phyloP scores from a whole-genome alignment of 2,888 invertebrate species.

The Conistra vaccinii region DNA sequence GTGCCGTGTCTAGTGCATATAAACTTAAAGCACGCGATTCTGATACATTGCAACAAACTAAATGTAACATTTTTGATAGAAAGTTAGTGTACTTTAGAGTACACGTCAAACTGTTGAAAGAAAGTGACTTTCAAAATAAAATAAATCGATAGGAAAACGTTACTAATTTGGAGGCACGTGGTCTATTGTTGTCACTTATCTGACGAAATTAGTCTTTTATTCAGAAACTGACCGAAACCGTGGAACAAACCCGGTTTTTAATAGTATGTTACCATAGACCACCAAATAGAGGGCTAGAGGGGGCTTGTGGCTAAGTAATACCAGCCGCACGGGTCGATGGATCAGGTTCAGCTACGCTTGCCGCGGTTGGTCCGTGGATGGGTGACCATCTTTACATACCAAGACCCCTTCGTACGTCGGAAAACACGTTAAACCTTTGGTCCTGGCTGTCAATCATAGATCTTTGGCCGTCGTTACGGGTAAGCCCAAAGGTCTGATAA shows the following conservation, averaged over 20 bases:
- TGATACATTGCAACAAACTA: slow-evolving; percentile 39
- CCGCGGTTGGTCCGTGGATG: no score
- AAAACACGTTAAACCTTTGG: no score
- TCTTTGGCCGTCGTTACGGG: no score
- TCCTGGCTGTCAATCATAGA: no score
- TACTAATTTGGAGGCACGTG: slow-evolving; percentile 55
- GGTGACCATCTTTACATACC: no score
- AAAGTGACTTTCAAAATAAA: slow-evolving; percentile 60
- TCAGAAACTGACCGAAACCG: background rate
- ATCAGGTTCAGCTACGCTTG: no score
- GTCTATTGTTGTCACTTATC: slow-evolving; percentile 35
- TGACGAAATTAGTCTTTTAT: slow-evolving; percentile 26
- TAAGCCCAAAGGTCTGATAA: no score
- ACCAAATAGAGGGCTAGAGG: no score
- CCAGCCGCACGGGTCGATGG: no score
- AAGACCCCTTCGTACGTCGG: no score
- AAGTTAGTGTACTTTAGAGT: slow-evolving; percentile 50
- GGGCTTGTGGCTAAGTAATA: no score
- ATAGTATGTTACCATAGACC: background rate
- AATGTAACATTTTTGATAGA: slow-evolving; percentile 61
- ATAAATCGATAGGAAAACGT: slow-evolving; percentile 54
- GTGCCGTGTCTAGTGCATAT: slow-evolving; percentile 55
- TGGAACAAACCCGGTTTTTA: background rate
- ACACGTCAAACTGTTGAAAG: slow-evolving; percentile 40
- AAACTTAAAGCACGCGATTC: slow-evolving; percentile 55